Evolutionary conservation across 2,113 vertebrate genomes (phyloP).

Genomic region (Odocoileus hemionus): DNA sequence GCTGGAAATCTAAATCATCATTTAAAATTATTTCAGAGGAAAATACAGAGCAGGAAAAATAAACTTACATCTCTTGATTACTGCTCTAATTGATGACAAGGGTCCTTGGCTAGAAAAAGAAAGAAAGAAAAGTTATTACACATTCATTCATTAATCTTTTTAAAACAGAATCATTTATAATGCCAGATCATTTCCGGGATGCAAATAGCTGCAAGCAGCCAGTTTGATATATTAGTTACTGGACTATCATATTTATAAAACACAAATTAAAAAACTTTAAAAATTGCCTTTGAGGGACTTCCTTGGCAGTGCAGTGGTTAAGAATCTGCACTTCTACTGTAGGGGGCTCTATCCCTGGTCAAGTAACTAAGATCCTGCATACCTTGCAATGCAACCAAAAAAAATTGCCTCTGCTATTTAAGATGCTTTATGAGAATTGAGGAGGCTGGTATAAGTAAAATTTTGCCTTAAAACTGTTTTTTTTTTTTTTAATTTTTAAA

Average conservation of each 20-base stretch:
- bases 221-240: background rate
- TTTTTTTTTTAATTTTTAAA: background rate
- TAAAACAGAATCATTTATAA: constrained; percentile 30
- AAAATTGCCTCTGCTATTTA: constrained; percentile 38
- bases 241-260: constrained; percentile 15
- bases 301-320: background rate
- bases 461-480: constrained; percentile 20
- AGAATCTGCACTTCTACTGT: background rate
- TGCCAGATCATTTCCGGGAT: background rate
- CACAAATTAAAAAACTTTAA: background rate
- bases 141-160: constrained; percentile 39
- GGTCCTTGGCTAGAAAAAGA: constrained; percentile 87
- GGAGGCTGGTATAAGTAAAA: constrained; percentile 40
- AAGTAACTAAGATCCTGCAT: background rate
- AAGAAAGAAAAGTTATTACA: constrained; percentile 58
- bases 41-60: constrained; percentile 57
- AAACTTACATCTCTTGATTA: constrained; percentile 94
- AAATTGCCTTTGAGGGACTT: background rate
- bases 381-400: background rate
- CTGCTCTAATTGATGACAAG: constrained; percentile 91
- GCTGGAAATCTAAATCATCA: constrained; percentile 31
- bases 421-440: constrained; percentile 18
- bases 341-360: background rate
- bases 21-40: constrained; percentile 46
- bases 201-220: background rate